phyloP scores from a whole-genome alignment of 2,797 vertebrate genomes.

The Pseudomugil tenellus region DNA sequence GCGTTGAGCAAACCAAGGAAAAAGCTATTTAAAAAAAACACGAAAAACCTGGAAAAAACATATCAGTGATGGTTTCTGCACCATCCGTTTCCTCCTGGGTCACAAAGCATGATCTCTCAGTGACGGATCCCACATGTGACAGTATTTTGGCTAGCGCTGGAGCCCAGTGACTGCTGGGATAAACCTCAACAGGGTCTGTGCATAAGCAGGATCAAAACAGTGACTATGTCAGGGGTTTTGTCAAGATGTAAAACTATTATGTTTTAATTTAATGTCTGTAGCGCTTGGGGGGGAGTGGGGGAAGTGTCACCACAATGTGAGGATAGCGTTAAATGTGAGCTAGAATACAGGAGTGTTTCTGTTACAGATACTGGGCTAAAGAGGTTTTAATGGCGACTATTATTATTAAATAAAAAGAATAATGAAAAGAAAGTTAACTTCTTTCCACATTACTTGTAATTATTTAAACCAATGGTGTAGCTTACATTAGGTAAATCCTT shows the following conservation, averaged over 20 bases:
- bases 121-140: conserved; percentile 67
- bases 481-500: neutral
- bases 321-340: neutral
- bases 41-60: conserved; percentile 23
- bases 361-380: neutral
- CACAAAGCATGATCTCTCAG: conserved; percentile 66
- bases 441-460: too few relatives aligned
- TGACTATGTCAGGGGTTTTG: conserved; percentile 30
- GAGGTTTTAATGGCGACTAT: neutral
- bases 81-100: conserved; percentile 58
- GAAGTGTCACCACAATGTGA: neutral
- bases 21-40: conserved; percentile 35
- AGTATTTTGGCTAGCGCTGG: conserved; percentile 60
- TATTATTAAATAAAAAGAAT: too few relatives aligned
- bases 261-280: conserved; percentile 42
- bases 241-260: conserved; percentile 39
- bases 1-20: conserved; percentile 15
- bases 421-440: too few relatives aligned
- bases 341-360: neutral
- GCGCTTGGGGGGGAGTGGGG: conserved; percentile 9
- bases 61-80: conserved; percentile 49
- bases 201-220: conserved; percentile 52
- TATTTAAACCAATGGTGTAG: too few relatives aligned
- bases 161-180: conserved; percentile 60
- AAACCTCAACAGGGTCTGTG: conserved; percentile 62